These are phyloP conservation scores for Xyrauchen texanus DNA, from an alignment of 2,113 vertebrate genomes.

Conservation along the genomic window DNA sequence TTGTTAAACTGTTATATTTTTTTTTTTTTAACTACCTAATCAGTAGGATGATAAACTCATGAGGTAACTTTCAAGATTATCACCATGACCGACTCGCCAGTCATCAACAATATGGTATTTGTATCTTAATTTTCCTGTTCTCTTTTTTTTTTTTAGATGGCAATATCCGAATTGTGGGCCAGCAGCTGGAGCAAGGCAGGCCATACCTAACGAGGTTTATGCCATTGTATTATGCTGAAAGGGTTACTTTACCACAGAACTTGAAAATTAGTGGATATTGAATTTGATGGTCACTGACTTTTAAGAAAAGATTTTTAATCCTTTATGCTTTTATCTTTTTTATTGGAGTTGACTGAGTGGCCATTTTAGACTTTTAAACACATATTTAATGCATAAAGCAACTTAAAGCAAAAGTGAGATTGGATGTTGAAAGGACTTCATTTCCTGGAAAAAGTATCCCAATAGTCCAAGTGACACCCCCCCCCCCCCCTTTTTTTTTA, in stretches of 20 bases:
- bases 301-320: background rate
- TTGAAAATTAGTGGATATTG: background rate
- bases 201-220: constrained; percentile 21
- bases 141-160: constrained; percentile 38
- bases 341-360: background rate
- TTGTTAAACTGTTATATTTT: too few relatives aligned
- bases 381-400: background rate
- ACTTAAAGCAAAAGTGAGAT: background rate
- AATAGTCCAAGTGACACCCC: too few relatives aligned
- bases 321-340: background rate
- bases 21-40: too few relatives aligned
- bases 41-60: too few relatives aligned
- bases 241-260: constrained; percentile 11
- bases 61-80: too few relatives aligned
- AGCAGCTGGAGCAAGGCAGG: constrained; percentile 26
- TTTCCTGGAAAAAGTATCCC: too few relatives aligned
- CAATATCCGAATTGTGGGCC: constrained; percentile 27
- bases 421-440: too few relatives aligned
- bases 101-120: too few relatives aligned
- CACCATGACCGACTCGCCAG: too few relatives aligned
- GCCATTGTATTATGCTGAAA: constrained; percentile 22
- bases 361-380: background rate
- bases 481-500: too few relatives aligned
- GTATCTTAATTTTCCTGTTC: background rate
- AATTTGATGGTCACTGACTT: background rate